Evolutionary conservation across 1,140 invertebrate genomes (phyloP).

Genomic region (Acyrthosiphon pisum): DNA sequence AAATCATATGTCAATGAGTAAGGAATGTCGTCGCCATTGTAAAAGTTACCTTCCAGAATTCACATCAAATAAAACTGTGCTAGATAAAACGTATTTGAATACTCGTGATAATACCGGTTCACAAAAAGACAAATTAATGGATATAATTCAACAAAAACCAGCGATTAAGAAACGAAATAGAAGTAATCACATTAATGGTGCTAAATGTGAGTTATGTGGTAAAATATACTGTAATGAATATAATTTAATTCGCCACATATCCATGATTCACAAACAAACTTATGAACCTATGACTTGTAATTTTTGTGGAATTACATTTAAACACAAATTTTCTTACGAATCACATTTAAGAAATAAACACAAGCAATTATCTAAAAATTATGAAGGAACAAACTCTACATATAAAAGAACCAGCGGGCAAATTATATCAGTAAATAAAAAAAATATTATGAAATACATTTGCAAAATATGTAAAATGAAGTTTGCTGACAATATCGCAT

Average conservation of each 20-base stretch:
- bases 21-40: constrained; percentile 17
- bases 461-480: not conserved
- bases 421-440: not conserved
- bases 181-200: not conserved
- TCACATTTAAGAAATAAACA: not conserved
- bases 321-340: constrained; percentile 4
- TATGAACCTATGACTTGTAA: not conserved
- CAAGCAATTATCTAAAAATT: not conserved
- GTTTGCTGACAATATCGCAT: not conserved
- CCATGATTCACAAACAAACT: not conserved
- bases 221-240: not conserved
- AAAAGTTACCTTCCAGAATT: not conserved
- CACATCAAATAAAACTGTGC: not conserved
- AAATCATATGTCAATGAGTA: constrained; percentile 21
- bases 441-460: not conserved
- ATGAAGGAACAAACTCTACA: not conserved
- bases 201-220: not conserved
- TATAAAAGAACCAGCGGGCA: not conserved
- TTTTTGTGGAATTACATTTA: not conserved
- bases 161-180: not conserved
- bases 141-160: not conserved
- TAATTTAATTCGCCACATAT: not conserved
- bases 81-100: not conserved
- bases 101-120: not conserved
- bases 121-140: not conserved